Conservation (phyloP, 2,113 vertebrate genomes). For the Ancistrus triradiatus region DNA sequence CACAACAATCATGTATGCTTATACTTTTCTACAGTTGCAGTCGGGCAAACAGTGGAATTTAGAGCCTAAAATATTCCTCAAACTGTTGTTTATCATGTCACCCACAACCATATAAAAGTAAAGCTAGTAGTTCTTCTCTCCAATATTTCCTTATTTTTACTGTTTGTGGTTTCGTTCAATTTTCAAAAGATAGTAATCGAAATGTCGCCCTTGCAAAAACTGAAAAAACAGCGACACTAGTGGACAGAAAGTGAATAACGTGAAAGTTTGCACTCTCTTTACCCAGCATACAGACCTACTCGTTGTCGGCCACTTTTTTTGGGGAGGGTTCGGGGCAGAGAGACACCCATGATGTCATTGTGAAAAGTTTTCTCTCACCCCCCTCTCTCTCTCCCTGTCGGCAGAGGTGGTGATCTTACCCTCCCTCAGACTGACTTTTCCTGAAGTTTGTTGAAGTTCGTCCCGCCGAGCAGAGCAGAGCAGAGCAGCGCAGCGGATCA, state of each 20-base stretch:
- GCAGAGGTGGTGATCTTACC: constrained; percentile 53
- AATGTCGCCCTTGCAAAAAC: too few relatives aligned
- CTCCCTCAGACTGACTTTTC: constrained; percentile 31
- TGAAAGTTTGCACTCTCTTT: background rate
- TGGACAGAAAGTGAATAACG: background rate
- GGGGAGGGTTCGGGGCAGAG: constrained; percentile 34
- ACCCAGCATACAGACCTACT: background rate
- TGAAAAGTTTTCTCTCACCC: constrained; percentile 66
- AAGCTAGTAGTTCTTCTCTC: too few relatives aligned
- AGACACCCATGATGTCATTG: constrained; percentile 64
- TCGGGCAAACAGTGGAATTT: too few relatives aligned
- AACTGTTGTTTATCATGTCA: too few relatives aligned
- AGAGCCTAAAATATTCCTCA: too few relatives aligned
- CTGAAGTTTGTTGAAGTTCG: constrained; percentile 32
- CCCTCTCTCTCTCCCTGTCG: constrained; percentile 56
- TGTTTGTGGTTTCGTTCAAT: too few relatives aligned
- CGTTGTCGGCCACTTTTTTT: constrained; percentile 16
- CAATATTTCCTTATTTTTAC: too few relatives aligned
- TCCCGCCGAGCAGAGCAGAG: background rate
- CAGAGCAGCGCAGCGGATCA: too few relatives aligned
- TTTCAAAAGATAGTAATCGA: too few relatives aligned
- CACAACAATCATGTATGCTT: too few relatives aligned
- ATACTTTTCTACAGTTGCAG: too few relatives aligned
- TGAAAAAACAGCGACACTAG: background rate
- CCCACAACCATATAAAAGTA: too few relatives aligned